These are phyloP conservation scores for Manacus vitellinus DNA, from an alignment of 2,113 vertebrate genomes.

Conservation along the genomic window DNA sequence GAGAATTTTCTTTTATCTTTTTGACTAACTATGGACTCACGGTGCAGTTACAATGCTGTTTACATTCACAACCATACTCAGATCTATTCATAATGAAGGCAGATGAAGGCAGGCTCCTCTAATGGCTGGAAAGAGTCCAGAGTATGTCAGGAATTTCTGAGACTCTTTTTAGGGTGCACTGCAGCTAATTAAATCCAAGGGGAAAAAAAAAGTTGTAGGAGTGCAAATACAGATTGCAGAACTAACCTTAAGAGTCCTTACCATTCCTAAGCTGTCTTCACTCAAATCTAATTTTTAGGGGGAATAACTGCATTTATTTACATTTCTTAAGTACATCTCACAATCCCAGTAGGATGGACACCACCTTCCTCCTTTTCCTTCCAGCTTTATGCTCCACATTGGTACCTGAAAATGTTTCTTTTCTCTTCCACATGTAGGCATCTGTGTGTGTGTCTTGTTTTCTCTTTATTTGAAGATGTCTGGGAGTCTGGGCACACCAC, in stretches of 20 bases:
- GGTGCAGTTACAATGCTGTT: slow-evolving; percentile 39
- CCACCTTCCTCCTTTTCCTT: not conserved
- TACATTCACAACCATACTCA: slow-evolving; percentile 17
- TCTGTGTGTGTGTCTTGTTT: not conserved
- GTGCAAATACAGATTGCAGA: not conserved
- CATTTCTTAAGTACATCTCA: not conserved
- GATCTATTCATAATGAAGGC: slow-evolving; percentile 7
- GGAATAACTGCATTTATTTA: not conserved
- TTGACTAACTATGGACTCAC: not conserved
- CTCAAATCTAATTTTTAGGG: not conserved
- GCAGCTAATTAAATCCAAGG: slow-evolving; percentile 57
- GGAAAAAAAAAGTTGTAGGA: not conserved
- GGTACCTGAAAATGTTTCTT: not conserved
- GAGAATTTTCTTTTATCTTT: slow-evolving; percentile 13
- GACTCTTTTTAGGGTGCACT: slow-evolving; percentile 4
- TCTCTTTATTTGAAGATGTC: not conserved
- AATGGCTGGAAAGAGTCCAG: slow-evolving; percentile 40
- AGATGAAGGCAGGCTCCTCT: slow-evolving; percentile 40
- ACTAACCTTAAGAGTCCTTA: slow-evolving; percentile 20
- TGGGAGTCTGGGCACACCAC: not conserved
- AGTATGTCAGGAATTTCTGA: slow-evolving; percentile 31
- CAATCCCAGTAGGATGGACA: not conserved
- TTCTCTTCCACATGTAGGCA: not conserved
- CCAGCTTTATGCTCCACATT: not conserved
- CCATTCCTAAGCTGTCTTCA: slow-evolving; percentile 28